Conservation (phyloP, 1,140 invertebrate genomes). For the Carposina sasakii region DNA sequence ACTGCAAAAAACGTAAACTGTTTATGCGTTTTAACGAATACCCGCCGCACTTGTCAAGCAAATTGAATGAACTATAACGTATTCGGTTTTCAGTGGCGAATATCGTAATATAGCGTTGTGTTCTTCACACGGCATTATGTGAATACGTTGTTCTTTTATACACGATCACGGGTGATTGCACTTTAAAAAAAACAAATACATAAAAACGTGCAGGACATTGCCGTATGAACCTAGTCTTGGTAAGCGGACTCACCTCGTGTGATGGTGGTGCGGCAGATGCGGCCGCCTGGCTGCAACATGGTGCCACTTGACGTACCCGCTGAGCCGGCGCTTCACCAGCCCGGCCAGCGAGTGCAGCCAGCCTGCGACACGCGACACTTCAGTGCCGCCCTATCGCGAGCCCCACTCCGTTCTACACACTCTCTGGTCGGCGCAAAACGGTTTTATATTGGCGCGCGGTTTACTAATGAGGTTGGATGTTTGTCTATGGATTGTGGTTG, state of each 20-base stretch:
- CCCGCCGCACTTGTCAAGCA: conserved; percentile 30
- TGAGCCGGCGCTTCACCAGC: conserved; percentile 79
- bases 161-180: too few relatives aligned
- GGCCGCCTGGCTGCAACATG: conserved; percentile 58
- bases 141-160: conserved; percentile 28
- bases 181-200: too few relatives aligned
- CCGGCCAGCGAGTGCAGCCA: conserved; percentile 77
- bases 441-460: too few relatives aligned
- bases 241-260: too few relatives aligned
- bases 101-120: conserved; percentile 29
- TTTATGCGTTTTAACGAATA: conserved; percentile 29
- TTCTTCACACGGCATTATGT: conserved; percentile 32
- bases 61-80: conserved; percentile 32
- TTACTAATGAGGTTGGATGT: too few relatives aligned
- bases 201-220: too few relatives aligned
- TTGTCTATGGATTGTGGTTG: too few relatives aligned
- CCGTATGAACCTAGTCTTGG: too few relatives aligned
- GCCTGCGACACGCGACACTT: conserved; percentile 52
- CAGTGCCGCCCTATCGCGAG: neutral
- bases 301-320: conserved; percentile 85
- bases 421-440: too few relatives aligned
- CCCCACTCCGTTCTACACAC: neutral
- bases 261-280: conserved; percentile 28
- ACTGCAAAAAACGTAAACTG: conserved; percentile 22
- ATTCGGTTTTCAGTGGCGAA: conserved; percentile 29